Base-by-base conservation (phyloP, 2,888 invertebrate species). In the Oscheius myriophilus region DNA sequence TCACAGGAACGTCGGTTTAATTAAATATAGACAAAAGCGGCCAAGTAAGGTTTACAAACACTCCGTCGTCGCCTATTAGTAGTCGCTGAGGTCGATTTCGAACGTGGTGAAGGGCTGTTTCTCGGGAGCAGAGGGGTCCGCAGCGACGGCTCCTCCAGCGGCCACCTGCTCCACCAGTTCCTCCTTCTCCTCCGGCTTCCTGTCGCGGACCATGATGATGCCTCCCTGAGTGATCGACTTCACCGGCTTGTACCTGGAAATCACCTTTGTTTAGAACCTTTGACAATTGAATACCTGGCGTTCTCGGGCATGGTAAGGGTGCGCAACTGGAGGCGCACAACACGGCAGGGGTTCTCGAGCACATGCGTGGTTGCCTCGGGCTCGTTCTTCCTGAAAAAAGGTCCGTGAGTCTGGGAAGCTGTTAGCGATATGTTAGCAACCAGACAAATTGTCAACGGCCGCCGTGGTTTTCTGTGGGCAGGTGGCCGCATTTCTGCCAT, bases 191-290 rank as follows among this genome's bases (percentile, higher is more conserved):
- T 90, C 91, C 11, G 92, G 91, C 66, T 93, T 93, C 68, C 91
- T 90, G 87, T 96, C 94, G 82, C 92, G 92, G 83, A 97, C 91
- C 91, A 99, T 93, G 55, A 99, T 92, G 83, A 98, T 95, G 21
- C 98, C 98, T 26, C 98, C 98, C 43, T 71, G 69, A 68, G 80
- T 81, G 69, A 88, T 91, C 83, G 96, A 95, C 87, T 98, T 98
- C 73, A 97, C 89, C 0, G 96, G 92, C 39, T 90, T 89, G 87
- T 93, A 97, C n/a, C 89, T 71, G 51, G 25, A 68, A 52, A 12
- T 14, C 9, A 18, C 16, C 9, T 91, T 65, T 92, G 91, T 3
- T 25, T 3, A 9, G 33, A 33, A 6, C 33, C 9, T 9, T 9
- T 6, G 33, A 33, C 9, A 33, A 61, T 53, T 51, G 33, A n/a